Evolutionary conservation across 1,140 invertebrate genomes (phyloP).

Genomic region (Aphis craccivora): DNA sequence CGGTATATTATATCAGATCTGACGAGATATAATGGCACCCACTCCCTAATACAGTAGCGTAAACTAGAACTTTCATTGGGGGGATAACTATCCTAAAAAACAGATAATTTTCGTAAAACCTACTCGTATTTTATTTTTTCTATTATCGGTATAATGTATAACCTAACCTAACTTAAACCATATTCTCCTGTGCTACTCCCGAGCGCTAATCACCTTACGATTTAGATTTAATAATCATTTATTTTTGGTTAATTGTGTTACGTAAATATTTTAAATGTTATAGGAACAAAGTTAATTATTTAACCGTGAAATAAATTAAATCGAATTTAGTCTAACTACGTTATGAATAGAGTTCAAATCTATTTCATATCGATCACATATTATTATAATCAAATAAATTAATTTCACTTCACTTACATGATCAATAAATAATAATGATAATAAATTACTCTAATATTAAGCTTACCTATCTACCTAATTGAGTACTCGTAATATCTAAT

Average conservation of each 20-base stretch:
- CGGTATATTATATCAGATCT: not conserved
- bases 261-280: not conserved
- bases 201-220: not conserved
- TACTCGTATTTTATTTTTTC: no score
- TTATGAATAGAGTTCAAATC: not conserved
- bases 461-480: not conserved
- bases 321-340: not conserved
- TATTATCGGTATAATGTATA: no score
- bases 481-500: not conserved
- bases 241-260: not conserved
- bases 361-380: not conserved
- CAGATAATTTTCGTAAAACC: no score
- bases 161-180: no score
- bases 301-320: not conserved
- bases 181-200: no score
- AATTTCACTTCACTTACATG: not conserved
- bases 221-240: not conserved
- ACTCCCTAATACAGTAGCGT: no score
- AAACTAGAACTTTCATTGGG: no score
- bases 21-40: not conserved
- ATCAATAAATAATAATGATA: not conserved
- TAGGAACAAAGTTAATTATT: not conserved
- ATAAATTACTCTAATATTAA: not conserved
- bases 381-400: not conserved
- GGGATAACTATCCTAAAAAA: no score